A percentile compares a stretch with the other conserved stretches of the same genome.
Evolutionary conservation across 2,888 invertebrate genomes (phyloP).

Genomic region (Aradus depressus): DNA sequence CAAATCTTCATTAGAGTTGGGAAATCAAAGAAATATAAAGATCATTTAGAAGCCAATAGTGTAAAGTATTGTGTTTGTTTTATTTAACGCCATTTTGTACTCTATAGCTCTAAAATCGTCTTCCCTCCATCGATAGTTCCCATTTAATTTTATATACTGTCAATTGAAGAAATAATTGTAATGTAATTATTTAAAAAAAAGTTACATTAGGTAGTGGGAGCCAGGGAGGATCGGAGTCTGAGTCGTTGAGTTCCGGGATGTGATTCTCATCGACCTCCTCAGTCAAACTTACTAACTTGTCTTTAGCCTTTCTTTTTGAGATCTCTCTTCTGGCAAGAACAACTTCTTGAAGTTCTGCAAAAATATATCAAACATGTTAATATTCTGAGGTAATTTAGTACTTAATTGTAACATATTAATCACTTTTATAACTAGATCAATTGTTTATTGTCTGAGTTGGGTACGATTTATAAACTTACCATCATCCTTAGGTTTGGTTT

Average conservation of each 20-base stretch:
- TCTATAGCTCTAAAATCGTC: too few species aligned
- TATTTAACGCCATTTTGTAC: too few species aligned
- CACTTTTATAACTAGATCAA: neutral
- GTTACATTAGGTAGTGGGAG: conserved; percentile 40
- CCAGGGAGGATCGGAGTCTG: conserved; percentile 65
- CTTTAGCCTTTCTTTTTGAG: conserved; percentile 54
- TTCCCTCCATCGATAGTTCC: too few species aligned
- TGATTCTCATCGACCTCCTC: conserved; percentile 41
- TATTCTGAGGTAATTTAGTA: neutral
- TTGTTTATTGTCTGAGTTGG: neutral
- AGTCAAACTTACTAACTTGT: conserved; percentile 43
- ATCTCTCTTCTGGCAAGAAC: conserved; percentile 47
- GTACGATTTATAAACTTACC: neutral
- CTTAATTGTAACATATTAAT: neutral
- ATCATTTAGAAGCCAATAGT: too few species aligned
- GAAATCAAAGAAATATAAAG: too few species aligned
- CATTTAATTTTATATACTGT: too few species aligned
- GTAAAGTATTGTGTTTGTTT: too few species aligned
- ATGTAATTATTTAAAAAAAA: too few species aligned
- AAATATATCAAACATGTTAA: neutral
- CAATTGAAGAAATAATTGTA: too few species aligned
- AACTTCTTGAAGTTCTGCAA: conserved; percentile 13
- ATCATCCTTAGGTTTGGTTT: neutral
- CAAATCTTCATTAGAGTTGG: too few species aligned
- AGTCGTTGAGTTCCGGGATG: conserved; percentile 45